Percentiles rank a stretch among this genome's conserved stretches.
These are phyloP conservation scores for Crossoptilon crossoptilon DNA, from an alignment of 2,797 vertebrate genomes.

Conservation along the genomic window DNA sequence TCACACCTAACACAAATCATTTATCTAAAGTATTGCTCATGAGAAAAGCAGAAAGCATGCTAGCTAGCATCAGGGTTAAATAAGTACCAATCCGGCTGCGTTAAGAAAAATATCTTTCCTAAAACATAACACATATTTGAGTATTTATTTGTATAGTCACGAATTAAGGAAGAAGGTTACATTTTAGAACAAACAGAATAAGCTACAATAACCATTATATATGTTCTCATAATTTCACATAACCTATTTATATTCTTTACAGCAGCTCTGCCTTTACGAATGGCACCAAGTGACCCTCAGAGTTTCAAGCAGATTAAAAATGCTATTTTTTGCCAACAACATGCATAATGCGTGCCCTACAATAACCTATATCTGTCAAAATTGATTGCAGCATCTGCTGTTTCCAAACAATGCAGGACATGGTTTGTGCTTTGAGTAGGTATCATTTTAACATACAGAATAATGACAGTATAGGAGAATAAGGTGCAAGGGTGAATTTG, in stretches of 20 bases:
- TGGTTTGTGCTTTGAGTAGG: neutral
- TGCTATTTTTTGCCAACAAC: neutral
- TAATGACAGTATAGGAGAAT: neutral
- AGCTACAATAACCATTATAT: neutral
- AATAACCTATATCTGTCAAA: conserved; percentile 21
- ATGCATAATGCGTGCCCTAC: conserved; percentile 3
- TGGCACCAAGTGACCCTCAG: neutral
- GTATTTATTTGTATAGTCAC: neutral
- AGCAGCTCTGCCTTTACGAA: neutral
- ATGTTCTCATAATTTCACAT: neutral
- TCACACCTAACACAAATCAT: neutral
- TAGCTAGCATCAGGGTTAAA: neutral
- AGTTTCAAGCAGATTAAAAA: neutral
- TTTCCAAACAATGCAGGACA: neutral
- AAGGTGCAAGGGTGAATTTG: neutral
- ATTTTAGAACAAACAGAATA: neutral
- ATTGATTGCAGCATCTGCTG: conserved; percentile 24
- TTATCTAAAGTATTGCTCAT: neutral
- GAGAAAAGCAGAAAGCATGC: neutral
- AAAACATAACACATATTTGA: neutral
- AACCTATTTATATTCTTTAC: neutral
- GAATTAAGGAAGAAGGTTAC: neutral
- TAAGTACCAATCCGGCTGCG: neutral
- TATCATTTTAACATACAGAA: conserved; percentile 33
- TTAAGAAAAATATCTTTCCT: neutral